A percentile compares a stretch with the other conserved stretches of the same genome.
Evolutionary conservation across 2,113 vertebrate species (phyloP).

Genomic region (Martes martes): DNA sequence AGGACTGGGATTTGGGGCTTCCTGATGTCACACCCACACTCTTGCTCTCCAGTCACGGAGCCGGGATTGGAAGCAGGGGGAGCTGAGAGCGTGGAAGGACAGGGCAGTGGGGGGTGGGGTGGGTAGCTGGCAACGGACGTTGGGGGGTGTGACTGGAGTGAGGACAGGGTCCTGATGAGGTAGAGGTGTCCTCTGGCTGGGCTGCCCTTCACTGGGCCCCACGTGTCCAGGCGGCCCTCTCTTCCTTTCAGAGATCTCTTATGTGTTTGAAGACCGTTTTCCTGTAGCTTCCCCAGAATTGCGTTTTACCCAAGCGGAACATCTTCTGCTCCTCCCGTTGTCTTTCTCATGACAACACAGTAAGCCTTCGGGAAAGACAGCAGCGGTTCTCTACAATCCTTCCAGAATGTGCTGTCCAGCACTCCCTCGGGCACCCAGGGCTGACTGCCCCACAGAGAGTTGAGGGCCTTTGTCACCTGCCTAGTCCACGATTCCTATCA

Average conservation of each 20-base stretch:
- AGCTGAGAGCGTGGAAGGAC: background rate
- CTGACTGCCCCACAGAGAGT: background rate
- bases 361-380: background rate
- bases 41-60: background rate
- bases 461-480: background rate
- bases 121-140: background rate
- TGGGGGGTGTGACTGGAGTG: background rate
- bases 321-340: background rate
- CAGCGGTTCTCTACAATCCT: background rate
- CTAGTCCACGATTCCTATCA: accelerated
- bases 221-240: background rate
- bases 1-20: background rate
- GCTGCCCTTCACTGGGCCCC: background rate
- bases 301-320: background rate
- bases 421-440: background rate
- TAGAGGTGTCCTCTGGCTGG: accelerated
- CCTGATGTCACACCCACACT: background rate
- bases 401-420: background rate
- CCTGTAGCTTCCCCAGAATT: background rate
- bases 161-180: background rate
- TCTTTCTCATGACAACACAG: background rate
- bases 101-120: too few species aligned
- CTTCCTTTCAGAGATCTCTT: background rate
- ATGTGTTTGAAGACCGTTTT: background rate
- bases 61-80: background rate